A percentile compares a stretch with the other conserved stretches of the same genome.
Conservation (phyloP, 2,113 vertebrate species). For the Gobiocypris rarus region DNA sequence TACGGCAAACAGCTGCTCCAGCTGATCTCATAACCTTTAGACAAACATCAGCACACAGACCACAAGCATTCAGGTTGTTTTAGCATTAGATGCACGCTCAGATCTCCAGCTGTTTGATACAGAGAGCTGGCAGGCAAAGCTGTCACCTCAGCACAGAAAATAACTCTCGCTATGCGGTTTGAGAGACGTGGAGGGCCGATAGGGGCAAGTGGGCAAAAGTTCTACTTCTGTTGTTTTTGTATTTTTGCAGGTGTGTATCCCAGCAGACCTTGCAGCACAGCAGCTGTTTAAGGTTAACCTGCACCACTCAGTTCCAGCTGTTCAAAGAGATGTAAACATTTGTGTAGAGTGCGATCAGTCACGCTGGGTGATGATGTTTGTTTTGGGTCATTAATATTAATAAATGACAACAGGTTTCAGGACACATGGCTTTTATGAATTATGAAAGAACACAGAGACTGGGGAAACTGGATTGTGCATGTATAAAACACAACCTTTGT, state of each 20-base stretch:
- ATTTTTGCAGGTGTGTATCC: conserved; percentile 18
- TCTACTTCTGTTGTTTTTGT: conserved; percentile 5
- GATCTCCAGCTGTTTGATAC: conserved; percentile 27
- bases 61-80: conserved; percentile 12
- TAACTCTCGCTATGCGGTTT: conserved; percentile 17
- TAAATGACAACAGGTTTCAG: conserved; percentile 15
- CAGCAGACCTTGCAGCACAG: neutral
- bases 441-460: conserved; percentile 35
- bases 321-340: conserved; percentile 41
- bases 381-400: conserved; percentile 54
- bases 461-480: neutral
- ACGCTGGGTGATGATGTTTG: conserved; percentile 22
- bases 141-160: conserved; percentile 29
- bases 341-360: conserved; percentile 28
- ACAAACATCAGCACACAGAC: neutral
- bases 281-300: conserved; percentile 38
- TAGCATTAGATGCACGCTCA: conserved; percentile 11
- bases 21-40: neutral
- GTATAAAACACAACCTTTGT: conserved; percentile 14
- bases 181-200: neutral
- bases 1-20: neutral
- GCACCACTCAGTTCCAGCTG: conserved; percentile 35
- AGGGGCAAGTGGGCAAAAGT: conserved; percentile 15
- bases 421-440: conserved; percentile 46
- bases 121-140: conserved; percentile 37